phyloP scores from a whole-genome alignment of 2,888 invertebrate species.

The Mesodorylaimus sp. region DNA sequence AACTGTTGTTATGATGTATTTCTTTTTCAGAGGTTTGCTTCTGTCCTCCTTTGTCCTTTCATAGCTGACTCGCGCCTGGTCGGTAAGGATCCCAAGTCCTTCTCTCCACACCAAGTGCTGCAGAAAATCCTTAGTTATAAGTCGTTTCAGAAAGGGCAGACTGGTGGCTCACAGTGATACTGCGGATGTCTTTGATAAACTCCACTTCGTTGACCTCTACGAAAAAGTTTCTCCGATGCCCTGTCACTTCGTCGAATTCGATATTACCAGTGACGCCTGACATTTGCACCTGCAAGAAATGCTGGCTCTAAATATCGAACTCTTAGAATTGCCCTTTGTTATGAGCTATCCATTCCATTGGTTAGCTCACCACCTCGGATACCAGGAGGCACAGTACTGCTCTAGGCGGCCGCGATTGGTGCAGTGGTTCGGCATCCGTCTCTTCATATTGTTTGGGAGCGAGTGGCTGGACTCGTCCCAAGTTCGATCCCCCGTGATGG shows the following conservation, averaged over 20 bases:
- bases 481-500: too few species aligned
- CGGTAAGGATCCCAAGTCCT: not conserved
- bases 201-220: conserved; percentile 81
- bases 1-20: not conserved
- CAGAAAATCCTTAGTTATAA: not conserved
- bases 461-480: too few species aligned
- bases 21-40: not conserved
- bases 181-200: conserved; percentile 41
- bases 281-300: conserved; percentile 61
- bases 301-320: not conserved
- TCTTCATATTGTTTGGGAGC: too few species aligned
- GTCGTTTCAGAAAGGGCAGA: not conserved
- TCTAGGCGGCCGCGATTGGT: too few species aligned
- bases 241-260: conserved; percentile 72
- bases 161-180: not conserved
- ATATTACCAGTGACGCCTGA: conserved; percentile 76
- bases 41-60: not conserved
- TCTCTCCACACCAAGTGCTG: conserved; percentile 5
- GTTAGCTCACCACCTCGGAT: too few species aligned
- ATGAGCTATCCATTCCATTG: not conserved
- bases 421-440: too few species aligned
- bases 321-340: not conserved
- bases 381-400: too few species aligned
- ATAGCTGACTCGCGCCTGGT: conserved; percentile 1
- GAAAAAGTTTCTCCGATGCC: conserved; percentile 67